A percentile compares a stretch with the other conserved stretches of the same genome.
Conservation (phyloP, 1,140 invertebrate species). For the Sesamia nonagrioides region DNA sequence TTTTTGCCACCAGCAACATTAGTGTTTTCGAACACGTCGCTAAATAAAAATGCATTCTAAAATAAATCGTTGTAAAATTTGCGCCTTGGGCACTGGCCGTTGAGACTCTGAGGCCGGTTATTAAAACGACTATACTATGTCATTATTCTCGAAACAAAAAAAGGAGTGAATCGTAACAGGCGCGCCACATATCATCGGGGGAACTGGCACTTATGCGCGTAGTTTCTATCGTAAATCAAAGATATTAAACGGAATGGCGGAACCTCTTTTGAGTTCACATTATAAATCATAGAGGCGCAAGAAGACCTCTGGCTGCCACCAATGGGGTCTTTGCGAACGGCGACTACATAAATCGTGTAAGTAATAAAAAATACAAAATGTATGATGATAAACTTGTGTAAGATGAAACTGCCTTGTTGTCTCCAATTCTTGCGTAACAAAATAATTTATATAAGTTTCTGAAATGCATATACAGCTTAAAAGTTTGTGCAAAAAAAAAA, state of each 20-base stretch:
- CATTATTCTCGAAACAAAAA: constrained; percentile 83
- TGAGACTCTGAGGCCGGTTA: constrained; percentile 66
- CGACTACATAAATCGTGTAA: constrained; percentile 75
- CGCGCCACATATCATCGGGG: constrained; percentile 81
- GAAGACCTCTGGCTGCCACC: constrained; percentile 73
- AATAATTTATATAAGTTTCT: background rate
- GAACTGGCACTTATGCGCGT: constrained; percentile 82
- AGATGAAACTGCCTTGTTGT: constrained; percentile 14
- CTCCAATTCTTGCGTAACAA: background rate
- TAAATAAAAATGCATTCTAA: constrained; percentile 65
- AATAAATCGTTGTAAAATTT: constrained; percentile 70
- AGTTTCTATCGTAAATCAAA: constrained; percentile 87
- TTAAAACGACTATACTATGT: constrained; percentile 81
- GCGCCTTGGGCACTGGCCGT: constrained; percentile 55
- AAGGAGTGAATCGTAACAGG: constrained; percentile 78
- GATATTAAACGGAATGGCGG: constrained; percentile 85
- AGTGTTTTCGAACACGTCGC: constrained; percentile 49
- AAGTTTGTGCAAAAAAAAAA: background rate
- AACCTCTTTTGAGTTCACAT: constrained; percentile 86
- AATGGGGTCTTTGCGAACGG: constrained; percentile 79
- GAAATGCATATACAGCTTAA: background rate
- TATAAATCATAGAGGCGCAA: constrained; percentile 83
- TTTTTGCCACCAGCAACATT: constrained; percentile 49
- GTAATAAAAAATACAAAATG: constrained; percentile 54
- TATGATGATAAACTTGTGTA: constrained; percentile 35